Conservation (phyloP, 2,113 vertebrate genomes). For the Xenotilapia caudafasciata region DNA sequence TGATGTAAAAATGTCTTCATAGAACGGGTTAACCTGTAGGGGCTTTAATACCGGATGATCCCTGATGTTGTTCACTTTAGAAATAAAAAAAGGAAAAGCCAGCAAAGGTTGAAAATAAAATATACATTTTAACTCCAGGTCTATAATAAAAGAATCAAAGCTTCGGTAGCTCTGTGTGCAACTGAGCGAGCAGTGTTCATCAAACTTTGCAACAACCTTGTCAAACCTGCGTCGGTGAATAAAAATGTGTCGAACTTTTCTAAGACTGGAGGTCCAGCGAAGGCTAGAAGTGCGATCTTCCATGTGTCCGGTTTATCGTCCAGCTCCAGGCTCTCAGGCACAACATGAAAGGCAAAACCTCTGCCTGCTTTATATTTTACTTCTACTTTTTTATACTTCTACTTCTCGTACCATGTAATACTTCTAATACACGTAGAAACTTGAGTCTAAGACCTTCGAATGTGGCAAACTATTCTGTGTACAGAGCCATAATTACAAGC, state of each 20-base stretch:
- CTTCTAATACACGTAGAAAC: neutral
- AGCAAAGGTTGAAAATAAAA: neutral
- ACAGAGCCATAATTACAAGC: neutral
- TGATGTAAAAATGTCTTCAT: neutral
- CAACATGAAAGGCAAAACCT: neutral
- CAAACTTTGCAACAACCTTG: neutral
- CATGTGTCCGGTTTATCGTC: neutral
- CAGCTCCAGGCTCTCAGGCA: neutral
- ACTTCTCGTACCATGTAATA: rapidly evolving
- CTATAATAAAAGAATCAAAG: neutral
- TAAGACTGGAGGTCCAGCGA: neutral
- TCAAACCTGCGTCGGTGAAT: neutral
- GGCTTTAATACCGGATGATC: neutral
- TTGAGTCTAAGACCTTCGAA: rapidly evolving
- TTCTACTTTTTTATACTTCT: neutral
- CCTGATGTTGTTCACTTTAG: neutral
- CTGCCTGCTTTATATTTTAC: neutral
- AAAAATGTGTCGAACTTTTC: neutral
- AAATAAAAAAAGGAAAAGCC: neutral
- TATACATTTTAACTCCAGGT: neutral
- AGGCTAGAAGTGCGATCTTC: neutral
- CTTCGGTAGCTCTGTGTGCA: neutral
- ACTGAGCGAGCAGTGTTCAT: neutral
- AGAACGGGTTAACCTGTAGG: rapidly evolving
- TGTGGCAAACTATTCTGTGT: neutral